Conservation (phyloP, 2,113 vertebrate species). For the Serinus canaria region DNA sequence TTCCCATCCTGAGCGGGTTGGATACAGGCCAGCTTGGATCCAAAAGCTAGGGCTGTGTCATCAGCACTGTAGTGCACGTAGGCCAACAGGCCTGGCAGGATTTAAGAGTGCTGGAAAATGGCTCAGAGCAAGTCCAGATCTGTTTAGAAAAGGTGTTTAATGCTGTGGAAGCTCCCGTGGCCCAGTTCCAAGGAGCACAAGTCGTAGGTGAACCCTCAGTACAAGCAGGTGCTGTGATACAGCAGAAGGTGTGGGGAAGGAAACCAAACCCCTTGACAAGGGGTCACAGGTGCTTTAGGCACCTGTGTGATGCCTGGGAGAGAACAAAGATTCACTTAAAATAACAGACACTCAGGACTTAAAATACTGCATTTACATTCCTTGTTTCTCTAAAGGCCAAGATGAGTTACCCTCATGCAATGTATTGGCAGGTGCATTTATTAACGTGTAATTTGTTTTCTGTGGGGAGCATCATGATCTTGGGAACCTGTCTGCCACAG, state of each 20-base stretch:
- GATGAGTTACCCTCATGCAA: background rate
- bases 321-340: background rate
- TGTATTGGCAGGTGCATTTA: background rate
- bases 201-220: background rate
- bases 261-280: background rate
- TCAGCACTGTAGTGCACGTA: accelerated
- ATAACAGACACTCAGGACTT: background rate
- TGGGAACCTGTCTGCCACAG: background rate
- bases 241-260: background rate
- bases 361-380: background rate
- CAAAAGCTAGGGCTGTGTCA: background rate
- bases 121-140: background rate
- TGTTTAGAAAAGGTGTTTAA: background rate
- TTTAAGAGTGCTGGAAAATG: background rate
- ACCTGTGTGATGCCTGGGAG: background rate
- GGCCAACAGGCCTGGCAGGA: background rate
- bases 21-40: background rate
- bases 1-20: background rate
- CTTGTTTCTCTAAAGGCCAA: background rate
- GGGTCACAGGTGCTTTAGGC: background rate
- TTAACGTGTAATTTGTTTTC: background rate
- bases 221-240: background rate
- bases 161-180: accelerated
- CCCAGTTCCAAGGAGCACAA: background rate
- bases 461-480: background rate